A percentile compares a stretch with the other conserved stretches of the same genome.
phyloP scores from a whole-genome alignment of 1,140 invertebrate species.

The Trachelipus rathkii region DNA sequence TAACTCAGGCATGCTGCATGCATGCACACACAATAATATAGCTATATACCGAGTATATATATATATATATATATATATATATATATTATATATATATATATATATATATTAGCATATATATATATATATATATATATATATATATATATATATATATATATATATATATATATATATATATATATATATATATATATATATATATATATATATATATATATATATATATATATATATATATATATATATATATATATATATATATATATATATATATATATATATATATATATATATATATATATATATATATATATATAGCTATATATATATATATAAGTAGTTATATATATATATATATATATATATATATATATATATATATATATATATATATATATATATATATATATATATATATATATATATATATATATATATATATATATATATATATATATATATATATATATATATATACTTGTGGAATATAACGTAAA shows the following conservation, averaged over 20 bases:
- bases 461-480: conserved; percentile 17
- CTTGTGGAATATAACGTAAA: too few species aligned
- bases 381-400: conserved; percentile 2
- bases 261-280: neutral
- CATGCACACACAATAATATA: neutral
- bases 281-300: conserved; percentile 4
- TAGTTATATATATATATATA: neutral
- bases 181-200: neutral
- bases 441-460: conserved; percentile 6
- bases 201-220: neutral
- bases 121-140: conserved; percentile 14
- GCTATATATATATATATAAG: too few species aligned
- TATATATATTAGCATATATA: neutral
- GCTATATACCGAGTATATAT: conserved; percentile 13
- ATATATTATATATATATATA: neutral
- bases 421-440: conserved; percentile 11
- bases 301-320: neutral
- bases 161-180: neutral
- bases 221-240: neutral
- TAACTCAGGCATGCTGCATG: neutral
- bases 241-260: neutral
- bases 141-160: neutral
- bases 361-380: neutral
- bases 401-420: conserved; percentile 5
- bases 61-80: neutral